Evolutionary conservation across 2,888 invertebrate genomes (phyloP).

Genomic region (Lumbricus terrestris): DNA sequence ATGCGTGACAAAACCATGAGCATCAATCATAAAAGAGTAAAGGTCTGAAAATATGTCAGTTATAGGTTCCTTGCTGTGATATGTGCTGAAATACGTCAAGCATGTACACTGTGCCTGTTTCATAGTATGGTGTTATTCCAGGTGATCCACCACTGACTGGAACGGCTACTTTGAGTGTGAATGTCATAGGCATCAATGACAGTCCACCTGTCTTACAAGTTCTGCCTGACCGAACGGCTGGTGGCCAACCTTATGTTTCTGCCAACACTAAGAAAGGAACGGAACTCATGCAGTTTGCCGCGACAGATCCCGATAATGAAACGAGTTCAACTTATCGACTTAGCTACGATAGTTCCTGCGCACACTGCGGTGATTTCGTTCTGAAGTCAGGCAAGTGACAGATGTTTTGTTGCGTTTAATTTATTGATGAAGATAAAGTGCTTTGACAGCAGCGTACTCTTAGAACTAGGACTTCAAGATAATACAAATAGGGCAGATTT

Average conservation of each 20-base stretch:
- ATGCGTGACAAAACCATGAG: no score
- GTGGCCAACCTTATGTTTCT: background rate
- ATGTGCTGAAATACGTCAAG: no score
- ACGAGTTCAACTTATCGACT: conserved; percentile 74
- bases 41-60: no score
- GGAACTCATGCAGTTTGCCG: conserved; percentile 38
- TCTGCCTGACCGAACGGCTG: background rate
- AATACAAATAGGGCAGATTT: no score
- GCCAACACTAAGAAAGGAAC: conserved; percentile 61
- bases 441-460: background rate
- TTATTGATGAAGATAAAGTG: background rate
- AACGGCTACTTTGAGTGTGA: conserved; percentile 89
- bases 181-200: conserved; percentile 91
- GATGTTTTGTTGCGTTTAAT: background rate
- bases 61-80: no score
- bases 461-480: no score
- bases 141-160: conserved; percentile 62
- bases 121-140: conserved; percentile 6
- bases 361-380: conserved; percentile 61
- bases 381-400: background rate
- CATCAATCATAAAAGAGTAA: no score
- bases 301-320: conserved; percentile 48
- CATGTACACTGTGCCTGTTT: no score
- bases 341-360: conserved; percentile 36
- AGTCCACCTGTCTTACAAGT: conserved; percentile 83